Evolutionary conservation across 2,888 invertebrate genomes (phyloP), one percentile per base, ranked within the genome.

Genomic region (Volucella inanis): DNA sequence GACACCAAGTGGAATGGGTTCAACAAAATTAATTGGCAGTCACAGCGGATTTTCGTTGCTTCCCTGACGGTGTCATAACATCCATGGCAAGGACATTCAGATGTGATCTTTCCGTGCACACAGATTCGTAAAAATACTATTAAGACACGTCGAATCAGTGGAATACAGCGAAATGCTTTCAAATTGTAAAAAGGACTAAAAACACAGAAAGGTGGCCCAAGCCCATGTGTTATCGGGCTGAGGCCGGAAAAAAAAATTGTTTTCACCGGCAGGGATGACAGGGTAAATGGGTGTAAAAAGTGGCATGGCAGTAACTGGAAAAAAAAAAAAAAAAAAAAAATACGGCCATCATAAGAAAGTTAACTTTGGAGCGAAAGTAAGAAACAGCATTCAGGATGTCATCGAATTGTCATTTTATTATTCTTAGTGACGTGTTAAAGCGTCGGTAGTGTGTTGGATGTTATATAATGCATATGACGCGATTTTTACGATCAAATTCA

Each of bases 141-240:
- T 75, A 83, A 52, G 47, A 72, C 57, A 68, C 55, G 67, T 61
- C 54, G 68, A 70, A 45, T 52, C 59, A 72, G 65, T 39, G 71
- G 43, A 76, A 76, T 49, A 87, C 87, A 87, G 70, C 87, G 76
- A 87, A 87, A 87, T 81, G 87, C 87, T 87, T 87, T 87, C 78
- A 87, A 84, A 86, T 81, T 87, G 84, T 87, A 74, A 87, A 84
- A 45, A 31, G 18, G 14, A 22, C 65, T 57, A 22, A 31, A 54
- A 45, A 39, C 52, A 38, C 22, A 18, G 54, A 12, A 52, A 41
- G 55, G 11, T 31, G 41, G 31, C 54, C 22, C 45, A 31, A 6
- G 59, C 50, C 57, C 52, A 45, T 39, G 31, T 14, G 31, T 31
- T 31, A 31, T 6, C 31, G 6, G 31, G 31, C 31, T 6, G 31